Conservation (phyloP, 2,888 invertebrate genomes). For the Phragmatobia fuliginosa region DNA sequence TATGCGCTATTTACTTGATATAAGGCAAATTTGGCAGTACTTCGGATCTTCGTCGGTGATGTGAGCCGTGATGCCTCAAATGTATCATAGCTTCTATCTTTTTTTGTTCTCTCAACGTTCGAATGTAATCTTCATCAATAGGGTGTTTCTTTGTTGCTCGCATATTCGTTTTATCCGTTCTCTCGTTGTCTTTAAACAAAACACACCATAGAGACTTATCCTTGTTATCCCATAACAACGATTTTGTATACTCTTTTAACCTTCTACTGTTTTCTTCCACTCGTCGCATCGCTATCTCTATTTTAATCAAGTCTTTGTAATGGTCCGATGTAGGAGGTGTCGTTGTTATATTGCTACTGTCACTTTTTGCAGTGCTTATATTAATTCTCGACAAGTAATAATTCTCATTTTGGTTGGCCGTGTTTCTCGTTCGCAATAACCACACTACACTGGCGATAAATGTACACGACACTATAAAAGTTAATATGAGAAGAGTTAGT, state of each 20-base stretch:
- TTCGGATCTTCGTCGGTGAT: constrained; percentile 77
- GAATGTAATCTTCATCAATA: constrained; percentile 77
- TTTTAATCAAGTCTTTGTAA: constrained; percentile 84
- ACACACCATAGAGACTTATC: constrained; percentile 85
- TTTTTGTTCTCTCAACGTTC: constrained; percentile 76
- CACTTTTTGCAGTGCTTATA: constrained; percentile 76
- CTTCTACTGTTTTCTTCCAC: constrained; percentile 83
- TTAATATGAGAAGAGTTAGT: constrained; percentile 80
- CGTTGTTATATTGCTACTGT: constrained; percentile 70
- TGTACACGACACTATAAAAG: constrained; percentile 79
- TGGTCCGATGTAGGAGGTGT: constrained; percentile 74
- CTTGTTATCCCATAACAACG: constrained; percentile 83
- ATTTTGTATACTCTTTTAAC: constrained; percentile 83
- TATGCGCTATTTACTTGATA: constrained; percentile 68
- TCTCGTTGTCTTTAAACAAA: constrained; percentile 82
- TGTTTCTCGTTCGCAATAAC: constrained; percentile 76
- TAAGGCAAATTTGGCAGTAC: constrained; percentile 73
- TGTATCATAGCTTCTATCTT: constrained; percentile 79
- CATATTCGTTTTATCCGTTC: constrained; percentile 62
- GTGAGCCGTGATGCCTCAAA: constrained; percentile 79
- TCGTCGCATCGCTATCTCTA: constrained; percentile 84
- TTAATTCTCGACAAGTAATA: constrained; percentile 86
- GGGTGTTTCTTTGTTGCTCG: constrained; percentile 60
- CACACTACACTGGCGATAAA: constrained; percentile 83
- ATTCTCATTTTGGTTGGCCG: constrained; percentile 81